Evolutionary conservation across 2,797 vertebrate genomes (phyloP), one percentile per base, ranked within the genome.

Genomic region (Phaenicophaeus curvirostris): DNA sequence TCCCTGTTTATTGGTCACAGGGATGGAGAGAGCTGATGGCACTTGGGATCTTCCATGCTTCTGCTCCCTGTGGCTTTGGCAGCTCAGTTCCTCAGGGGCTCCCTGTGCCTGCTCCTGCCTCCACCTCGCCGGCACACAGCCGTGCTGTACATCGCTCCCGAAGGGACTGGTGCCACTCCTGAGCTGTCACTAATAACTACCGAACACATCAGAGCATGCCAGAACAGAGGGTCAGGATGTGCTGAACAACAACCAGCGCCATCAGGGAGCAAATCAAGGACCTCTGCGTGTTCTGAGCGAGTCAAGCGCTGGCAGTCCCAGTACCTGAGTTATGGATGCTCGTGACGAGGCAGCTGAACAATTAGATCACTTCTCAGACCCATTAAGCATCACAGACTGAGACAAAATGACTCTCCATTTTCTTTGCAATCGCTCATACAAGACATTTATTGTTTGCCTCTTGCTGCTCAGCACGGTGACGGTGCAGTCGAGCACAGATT

Each of bases 391-490:
- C 87, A 31, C 65, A 76, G 87, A 51, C 85, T 31, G 93, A 89
- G 69, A 79, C 73, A 7, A 50, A 93, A 92, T 6, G 23, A 73
- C 93, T 91, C 94, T 33, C 80, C 55, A 25, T 90, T 92, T 71
- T 91, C 87, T 95, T 95, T 96, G 95, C 96, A 96, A 91, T 96
- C 51, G 39, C 87, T 96, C 95, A 89, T 94, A 93, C 72, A 57
- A 73, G 92, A 84, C 90, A 0, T 96, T 96, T 96, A 96, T 96
- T 96, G 87, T 78, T 92, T 24, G 79, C 73, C 63, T 85, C 87
- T 89, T 2, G 73, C 87, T 5, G 54, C 87, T 77, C 48, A 9
- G 88, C 20, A 3, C 11, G 87, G 72, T 1, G 5, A 39, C 5
- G 5, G 15, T 6, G 7, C 28, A 2, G 44, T 17, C 1, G 4